These are phyloP conservation scores for Aselliscus stoliczkanus DNA, from an alignment of 2,797 vertebrate genomes.

Conservation along the genomic window DNA sequence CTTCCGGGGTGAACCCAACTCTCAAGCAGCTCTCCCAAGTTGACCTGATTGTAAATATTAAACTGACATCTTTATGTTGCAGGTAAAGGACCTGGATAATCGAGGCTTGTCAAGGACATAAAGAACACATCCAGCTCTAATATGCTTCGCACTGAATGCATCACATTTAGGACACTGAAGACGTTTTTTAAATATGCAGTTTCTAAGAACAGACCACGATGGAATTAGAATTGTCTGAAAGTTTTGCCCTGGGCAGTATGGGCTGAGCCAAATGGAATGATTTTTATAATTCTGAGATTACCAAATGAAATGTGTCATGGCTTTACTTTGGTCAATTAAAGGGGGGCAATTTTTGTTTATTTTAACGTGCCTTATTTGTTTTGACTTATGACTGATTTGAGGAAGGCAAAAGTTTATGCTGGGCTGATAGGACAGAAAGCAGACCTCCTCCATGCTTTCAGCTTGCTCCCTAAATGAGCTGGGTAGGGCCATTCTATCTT, in stretches of 20 bases:
- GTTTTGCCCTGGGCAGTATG: slow-evolving; percentile 62
- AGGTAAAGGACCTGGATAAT: slow-evolving; percentile 99
- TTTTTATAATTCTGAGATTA: slow-evolving; percentile 84
- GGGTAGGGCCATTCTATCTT: not conserved
- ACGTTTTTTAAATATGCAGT: slow-evolving; percentile 86
- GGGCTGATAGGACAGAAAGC: not conserved
- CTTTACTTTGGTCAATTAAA: slow-evolving; percentile 86
- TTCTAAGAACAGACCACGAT: slow-evolving; percentile 84
- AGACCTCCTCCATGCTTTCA: not conserved
- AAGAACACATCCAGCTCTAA: slow-evolving; percentile 57
- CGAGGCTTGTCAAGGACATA: slow-evolving; percentile 97
- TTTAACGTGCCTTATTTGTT: slow-evolving; percentile 73
- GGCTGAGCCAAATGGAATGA: slow-evolving; percentile 74
- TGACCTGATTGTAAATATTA: not conserved
- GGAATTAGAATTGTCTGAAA: slow-evolving; percentile 70
- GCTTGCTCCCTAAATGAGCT: slow-evolving; percentile 13
- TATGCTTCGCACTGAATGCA: slow-evolving; percentile 86
- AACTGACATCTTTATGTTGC: slow-evolving; percentile 55
- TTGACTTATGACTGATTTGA: slow-evolving; percentile 56
- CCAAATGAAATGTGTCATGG: slow-evolving; percentile 81
- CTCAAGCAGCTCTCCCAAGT: not conserved
- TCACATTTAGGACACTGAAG: slow-evolving; percentile 86
- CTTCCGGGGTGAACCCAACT: not conserved
- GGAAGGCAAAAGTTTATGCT: slow-evolving; percentile 29
- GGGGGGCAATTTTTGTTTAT: slow-evolving; percentile 76